Evolutionary conservation across 2,113 vertebrate species (phyloP), one percentile per base, ranked within the genome.

Genomic region (Elgaria multicarinata): DNA sequence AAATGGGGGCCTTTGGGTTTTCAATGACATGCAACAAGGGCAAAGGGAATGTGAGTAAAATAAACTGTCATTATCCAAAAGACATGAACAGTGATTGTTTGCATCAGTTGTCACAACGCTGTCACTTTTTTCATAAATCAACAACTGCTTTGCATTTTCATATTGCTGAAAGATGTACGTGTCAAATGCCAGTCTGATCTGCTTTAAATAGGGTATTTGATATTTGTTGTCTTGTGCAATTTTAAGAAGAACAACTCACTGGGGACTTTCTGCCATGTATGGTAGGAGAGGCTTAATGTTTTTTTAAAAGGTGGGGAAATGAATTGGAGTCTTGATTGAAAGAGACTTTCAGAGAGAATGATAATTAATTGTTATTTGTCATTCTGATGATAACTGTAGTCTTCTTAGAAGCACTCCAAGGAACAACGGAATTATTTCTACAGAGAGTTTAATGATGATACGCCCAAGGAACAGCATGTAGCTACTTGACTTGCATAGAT

Each of bases 141-240:
- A 3, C n/a, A 42, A 85, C 67, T 80, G 77, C 31, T 87, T 89
- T 86, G 39, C 8, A 72, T 83, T 81, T 76, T 72, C 77, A 90
- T 72, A 31, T 2, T 42, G 67, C 24, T 5, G 39, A 44, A 87
- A 50, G 22, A 36, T 64, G 83, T 53, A 0, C 12, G 13, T 89
- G 44, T 13, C 77, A 85, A 0, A 4, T 86, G 66, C 66, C 6
- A 83, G 18, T 77, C 50, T 50, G 55, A 64, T n/a, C 33, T 83
- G n/a, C 85, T 89, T 89, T 75, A 84, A 22, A 31, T 31, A 62
- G 88, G 75, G 67, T 81, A n/a, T n/a, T 76, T 67, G 39, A 86
- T 83, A 53, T 72, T 6, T 28, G 26, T 55, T 89, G 16, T 67
- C 24, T 7, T 91, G 71, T 83, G 2, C 77, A 75, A 62, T 55